Evolutionary conservation across 35 echinoderm and acorn worm species (phyloP).

Genomic region (Ophioderma brevispina): DNA sequence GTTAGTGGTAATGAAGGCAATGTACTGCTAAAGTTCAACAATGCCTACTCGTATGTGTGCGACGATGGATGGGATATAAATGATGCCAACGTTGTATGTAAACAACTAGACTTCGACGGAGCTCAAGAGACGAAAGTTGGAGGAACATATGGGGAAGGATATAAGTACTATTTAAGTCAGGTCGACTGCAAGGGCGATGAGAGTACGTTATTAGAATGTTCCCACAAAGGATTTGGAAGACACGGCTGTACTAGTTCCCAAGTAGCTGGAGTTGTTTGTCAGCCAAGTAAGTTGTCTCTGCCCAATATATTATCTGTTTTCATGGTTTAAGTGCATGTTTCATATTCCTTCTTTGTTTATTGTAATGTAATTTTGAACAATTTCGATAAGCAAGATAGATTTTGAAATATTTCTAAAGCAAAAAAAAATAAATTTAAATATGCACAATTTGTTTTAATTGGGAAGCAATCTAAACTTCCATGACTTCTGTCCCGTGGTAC

Average conservation of each 20-base stretch:
- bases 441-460: no score
- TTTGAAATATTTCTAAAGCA: no score
- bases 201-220: constrained; percentile 6
- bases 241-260: constrained; percentile 16
- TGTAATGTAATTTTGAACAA: no score
- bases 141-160: not conserved
- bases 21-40: not conserved
- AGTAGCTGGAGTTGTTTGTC: constrained; percentile 15
- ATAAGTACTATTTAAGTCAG: not conserved
- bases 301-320: no score
- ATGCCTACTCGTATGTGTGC: not conserved
- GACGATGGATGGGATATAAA: not conserved
- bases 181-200: constrained; percentile 11
- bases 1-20: not conserved
- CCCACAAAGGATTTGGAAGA: constrained; percentile 10
- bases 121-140: not conserved
- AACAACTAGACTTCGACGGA: not conserved
- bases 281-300: no score
- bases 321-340: no score
- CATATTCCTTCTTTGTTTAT: no score
- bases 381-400: no score
- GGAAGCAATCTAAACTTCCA: no score
- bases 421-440: no score
- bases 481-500: no score
- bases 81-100: constrained; percentile 24